Conservation (phyloP, 2,797 vertebrate species). For the Siniperca scherzeri region DNA sequence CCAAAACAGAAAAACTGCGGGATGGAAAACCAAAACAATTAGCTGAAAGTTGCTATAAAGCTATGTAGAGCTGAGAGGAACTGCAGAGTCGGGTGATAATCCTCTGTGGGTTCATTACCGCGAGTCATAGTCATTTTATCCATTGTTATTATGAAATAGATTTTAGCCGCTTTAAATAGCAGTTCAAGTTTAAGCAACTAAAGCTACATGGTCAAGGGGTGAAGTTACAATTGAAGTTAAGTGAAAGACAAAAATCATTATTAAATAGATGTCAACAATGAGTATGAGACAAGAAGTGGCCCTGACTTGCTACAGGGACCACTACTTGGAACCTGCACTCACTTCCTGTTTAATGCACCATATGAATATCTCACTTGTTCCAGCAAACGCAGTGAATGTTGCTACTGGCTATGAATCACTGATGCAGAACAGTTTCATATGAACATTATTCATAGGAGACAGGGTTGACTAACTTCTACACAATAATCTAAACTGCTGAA, state of each 20-base stretch:
- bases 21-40: background rate
- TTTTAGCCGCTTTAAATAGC: background rate
- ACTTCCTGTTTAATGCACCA: background rate
- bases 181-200: background rate
- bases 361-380: slow-evolving; percentile 1
- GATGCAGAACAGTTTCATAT: background rate
- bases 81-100: background rate
- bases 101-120: background rate
- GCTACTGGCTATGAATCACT: slow-evolving; percentile 11
- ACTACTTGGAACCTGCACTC: background rate
- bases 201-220: background rate
- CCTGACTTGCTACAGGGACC: background rate
- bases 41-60: background rate
- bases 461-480: background rate
- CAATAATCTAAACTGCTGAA: background rate
- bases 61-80: background rate
- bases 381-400: background rate
- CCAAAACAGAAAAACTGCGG: background rate
- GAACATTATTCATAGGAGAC: background rate
- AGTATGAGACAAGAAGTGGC: background rate
- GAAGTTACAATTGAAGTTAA: background rate
- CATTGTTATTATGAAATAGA: background rate
- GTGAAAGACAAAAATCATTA: background rate
- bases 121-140: background rate
- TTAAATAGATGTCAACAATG: background rate